A percentile compares a stretch with the other conserved stretches of the same genome.
Evolutionary conservation across 1,140 invertebrate genomes (phyloP).

Genomic region (Wasmannia auropunctata): DNA sequence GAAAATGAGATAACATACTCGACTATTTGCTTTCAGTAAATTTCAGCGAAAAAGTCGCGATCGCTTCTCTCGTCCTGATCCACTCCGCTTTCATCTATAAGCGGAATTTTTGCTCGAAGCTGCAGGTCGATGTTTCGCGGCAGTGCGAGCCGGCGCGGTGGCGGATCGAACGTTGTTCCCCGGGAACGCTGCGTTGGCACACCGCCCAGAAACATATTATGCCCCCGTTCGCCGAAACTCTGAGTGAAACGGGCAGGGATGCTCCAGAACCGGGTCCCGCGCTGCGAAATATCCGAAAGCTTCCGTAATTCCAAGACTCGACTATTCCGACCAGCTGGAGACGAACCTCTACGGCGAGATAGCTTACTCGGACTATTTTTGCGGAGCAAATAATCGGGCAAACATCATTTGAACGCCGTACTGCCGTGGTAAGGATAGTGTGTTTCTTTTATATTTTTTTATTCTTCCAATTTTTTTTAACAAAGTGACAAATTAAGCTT

Average conservation of each 20-base stretch:
- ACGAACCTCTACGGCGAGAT: not conserved
- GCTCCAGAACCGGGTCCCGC: constrained; percentile 40
- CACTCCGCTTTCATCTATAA: constrained; percentile 25
- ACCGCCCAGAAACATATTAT: constrained; percentile 69
- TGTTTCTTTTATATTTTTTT: not conserved
- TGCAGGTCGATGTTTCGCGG: constrained; percentile 69
- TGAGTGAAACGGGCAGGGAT: constrained; percentile 41
- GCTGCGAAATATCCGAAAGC: constrained; percentile 36
- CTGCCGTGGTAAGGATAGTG: not conserved
- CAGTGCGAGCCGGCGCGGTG: constrained; percentile 57
- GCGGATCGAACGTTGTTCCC: constrained; percentile 70
- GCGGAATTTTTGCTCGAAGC: constrained; percentile 66
- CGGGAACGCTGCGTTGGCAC: constrained; percentile 62
- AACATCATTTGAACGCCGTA: not conserved
- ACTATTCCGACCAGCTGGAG: not conserved
- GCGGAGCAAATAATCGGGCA: constrained; percentile 21
- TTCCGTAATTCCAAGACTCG: constrained; percentile 12
- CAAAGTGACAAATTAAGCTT: not conserved
- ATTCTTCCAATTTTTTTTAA: not conserved
- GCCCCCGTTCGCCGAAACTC: constrained; percentile 38
- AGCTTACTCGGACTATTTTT: not conserved
- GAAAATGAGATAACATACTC: not conserved
- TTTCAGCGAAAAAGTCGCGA: constrained; percentile 34
- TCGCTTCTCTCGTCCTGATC: not conserved
- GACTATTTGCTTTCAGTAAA: constrained; percentile 43